Evolutionary conservation across 2,113 vertebrate species (phyloP), one percentile per base, ranked within the genome.

Genomic region (Sander lucioperca): DNA sequence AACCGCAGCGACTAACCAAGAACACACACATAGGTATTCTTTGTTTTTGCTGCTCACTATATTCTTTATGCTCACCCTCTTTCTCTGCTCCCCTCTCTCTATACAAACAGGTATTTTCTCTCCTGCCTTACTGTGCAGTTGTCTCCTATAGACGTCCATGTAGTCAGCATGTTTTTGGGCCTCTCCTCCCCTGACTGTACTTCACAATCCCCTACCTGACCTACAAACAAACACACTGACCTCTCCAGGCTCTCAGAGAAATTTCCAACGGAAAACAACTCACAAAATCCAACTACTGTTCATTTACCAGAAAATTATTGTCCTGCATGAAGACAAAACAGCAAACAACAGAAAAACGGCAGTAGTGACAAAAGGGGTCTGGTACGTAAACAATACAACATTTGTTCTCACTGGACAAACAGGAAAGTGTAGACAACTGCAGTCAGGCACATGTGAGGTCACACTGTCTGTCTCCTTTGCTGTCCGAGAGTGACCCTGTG

Each of bases 211-310:
- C 82, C 77, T 71, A 74, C 88, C 86, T 94, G 94, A 93, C 91
- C 89, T 86, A 90, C 78, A 91, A 91, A 90, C 78, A 91, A 91
- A 88, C 88, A 91, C 87, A 74, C 81, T 86, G 89, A 92, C 90
- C 86, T 82, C 85, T 91, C 91, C 86, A 86, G 90, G 76, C 86
- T 45, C 33, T 13, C 79, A 71, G 80, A 88, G 92, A 93, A 93
- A 65, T 84, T 91, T 94, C 91, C 79, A 89, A 72, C 54, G 30
- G 64, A 86, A 88, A 91, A 87, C 61, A 80, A 63, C 30, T 67
- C 30, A 47, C 63, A 74, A 74, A 78, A 36, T 74, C 53, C 59
- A 66, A 77, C 70, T 7, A 2, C 45, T 74, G 78, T 65, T 82
- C 70, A 58, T 86, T 85, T 71, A 83, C 77, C 58, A 90, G 85